phyloP scores from a whole-genome alignment of 2,113 vertebrate genomes.

The Mustelus asterias region DNA sequence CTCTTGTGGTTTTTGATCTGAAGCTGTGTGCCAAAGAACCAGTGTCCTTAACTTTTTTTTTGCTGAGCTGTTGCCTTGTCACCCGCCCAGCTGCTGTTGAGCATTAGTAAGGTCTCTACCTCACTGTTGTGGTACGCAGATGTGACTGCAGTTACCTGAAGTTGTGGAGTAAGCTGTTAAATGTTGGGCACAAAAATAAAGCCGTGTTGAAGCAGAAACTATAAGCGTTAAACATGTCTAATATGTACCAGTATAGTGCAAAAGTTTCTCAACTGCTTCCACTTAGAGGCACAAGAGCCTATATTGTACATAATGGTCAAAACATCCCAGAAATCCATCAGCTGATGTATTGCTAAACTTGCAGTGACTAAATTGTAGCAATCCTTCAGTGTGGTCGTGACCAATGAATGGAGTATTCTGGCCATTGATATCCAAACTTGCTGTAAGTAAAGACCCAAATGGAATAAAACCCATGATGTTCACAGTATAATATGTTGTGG shows the following conservation, averaged over 20 bases:
- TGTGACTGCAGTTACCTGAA: slow-evolving; percentile 85
- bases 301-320: slow-evolving; percentile 33
- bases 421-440: slow-evolving; percentile 26
- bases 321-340: not conserved
- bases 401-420: slow-evolving; percentile 20
- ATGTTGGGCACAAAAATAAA: slow-evolving; percentile 84
- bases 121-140: slow-evolving; percentile 96
- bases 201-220: slow-evolving; percentile 91
- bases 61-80: slow-evolving; percentile 80
- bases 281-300: slow-evolving; percentile 13
- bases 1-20: slow-evolving; percentile 56
- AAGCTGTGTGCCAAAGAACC: slow-evolving; percentile 96
- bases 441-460: slow-evolving; percentile 28
- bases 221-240: not conserved
- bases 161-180: slow-evolving; percentile 87
- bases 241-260: slow-evolving; percentile 3
- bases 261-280: slow-evolving; percentile 1
- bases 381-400: slow-evolving; percentile 34
- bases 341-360: slow-evolving; percentile 27
- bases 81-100: slow-evolving; percentile 91
- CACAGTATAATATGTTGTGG: slow-evolving; percentile 16
- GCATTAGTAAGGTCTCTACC: slow-evolving; percentile 93
- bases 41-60: slow-evolving; percentile 63
- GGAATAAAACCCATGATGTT: slow-evolving; percentile 28
- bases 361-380: slow-evolving; percentile 33